Evolutionary conservation across 1,140 invertebrate genomes (phyloP).

Genomic region (Pseudomyrmex pallidus): DNA sequence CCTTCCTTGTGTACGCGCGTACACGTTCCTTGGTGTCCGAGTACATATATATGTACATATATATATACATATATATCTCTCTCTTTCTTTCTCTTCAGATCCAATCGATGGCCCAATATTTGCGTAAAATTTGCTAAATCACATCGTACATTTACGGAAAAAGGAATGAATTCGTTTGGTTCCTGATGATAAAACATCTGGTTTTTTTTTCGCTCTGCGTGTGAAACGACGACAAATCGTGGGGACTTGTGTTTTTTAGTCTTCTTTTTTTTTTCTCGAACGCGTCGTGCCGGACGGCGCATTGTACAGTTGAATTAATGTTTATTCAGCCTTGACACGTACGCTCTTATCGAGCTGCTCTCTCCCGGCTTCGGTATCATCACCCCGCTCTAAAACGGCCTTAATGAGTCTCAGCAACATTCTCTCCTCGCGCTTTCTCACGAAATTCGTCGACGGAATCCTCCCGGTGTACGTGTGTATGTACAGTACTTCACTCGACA

Average conservation of each 20-base stretch:
- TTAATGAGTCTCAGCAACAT: constrained; percentile 56
- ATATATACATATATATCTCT: background rate
- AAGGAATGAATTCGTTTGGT: background rate
- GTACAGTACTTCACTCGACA: background rate
- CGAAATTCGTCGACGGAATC: constrained; percentile 48
- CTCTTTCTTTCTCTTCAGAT: background rate
- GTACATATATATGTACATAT: background rate
- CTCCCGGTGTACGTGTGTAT: constrained; percentile 1
- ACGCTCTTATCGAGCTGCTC: constrained; percentile 58
- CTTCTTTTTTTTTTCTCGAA: constrained; percentile 16
- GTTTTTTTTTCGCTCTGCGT: background rate
- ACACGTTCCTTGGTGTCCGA: no score
- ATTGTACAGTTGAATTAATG: constrained; percentile 60
- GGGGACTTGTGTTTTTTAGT: constrained; percentile 1
- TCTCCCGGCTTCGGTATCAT: constrained; percentile 52
- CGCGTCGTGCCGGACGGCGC: background rate
- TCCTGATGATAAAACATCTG: constrained; percentile 14
- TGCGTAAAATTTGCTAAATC: constrained; percentile 25
- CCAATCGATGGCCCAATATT: constrained; percentile 40
- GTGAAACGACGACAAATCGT: constrained; percentile 22
- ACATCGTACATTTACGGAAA: background rate
- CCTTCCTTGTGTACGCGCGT: background rate
- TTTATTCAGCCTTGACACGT: constrained; percentile 70
- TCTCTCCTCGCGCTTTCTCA: constrained; percentile 56
- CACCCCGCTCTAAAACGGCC: constrained; percentile 56